phyloP scores from a whole-genome alignment of 2,888 invertebrate genomes.

The Mechanitis mazaeus region DNA sequence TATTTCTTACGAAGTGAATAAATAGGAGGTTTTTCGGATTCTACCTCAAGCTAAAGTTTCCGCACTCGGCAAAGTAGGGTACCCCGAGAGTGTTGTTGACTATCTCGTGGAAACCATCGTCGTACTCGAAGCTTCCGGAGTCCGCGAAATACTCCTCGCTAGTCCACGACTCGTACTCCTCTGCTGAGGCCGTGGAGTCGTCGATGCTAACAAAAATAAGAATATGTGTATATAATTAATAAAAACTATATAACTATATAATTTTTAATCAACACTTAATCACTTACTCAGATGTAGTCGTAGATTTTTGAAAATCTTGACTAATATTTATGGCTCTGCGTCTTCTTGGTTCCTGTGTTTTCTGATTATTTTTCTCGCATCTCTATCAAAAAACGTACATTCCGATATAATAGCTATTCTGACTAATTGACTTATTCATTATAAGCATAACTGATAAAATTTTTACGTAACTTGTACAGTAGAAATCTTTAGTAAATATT shows the following conservation, averaged over 20 bases:
- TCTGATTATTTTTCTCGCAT: slow-evolving; percentile 27
- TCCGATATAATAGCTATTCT: neutral
- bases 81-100: slow-evolving; percentile 44
- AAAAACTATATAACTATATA: too few species aligned
- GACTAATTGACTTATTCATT: too few species aligned
- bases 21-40: neutral
- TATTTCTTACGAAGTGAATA: neutral
- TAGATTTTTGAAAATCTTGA: slow-evolving; percentile 8
- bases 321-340: slow-evolving; percentile 22
- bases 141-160: slow-evolving; percentile 52
- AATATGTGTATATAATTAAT: too few species aligned
- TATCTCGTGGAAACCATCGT: slow-evolving; percentile 57
- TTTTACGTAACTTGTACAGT: slow-evolving; percentile 6
- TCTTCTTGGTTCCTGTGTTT: slow-evolving; percentile 17
- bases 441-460: neutral
- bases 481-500: slow-evolving; percentile 6
- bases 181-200: slow-evolving; percentile 51
- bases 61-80: slow-evolving; percentile 50
- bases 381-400: slow-evolving; percentile 22
- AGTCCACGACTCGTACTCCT: slow-evolving; percentile 44
- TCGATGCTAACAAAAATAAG: slow-evolving; percentile 30
- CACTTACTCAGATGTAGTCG: slow-evolving; percentile 15
- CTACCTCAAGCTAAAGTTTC: slow-evolving; percentile 59
- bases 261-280: too few species aligned
- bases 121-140: slow-evolving; percentile 51